phyloP scores from a whole-genome alignment of 2,888 invertebrate genomes.

The Tryphoninae sp. region DNA sequence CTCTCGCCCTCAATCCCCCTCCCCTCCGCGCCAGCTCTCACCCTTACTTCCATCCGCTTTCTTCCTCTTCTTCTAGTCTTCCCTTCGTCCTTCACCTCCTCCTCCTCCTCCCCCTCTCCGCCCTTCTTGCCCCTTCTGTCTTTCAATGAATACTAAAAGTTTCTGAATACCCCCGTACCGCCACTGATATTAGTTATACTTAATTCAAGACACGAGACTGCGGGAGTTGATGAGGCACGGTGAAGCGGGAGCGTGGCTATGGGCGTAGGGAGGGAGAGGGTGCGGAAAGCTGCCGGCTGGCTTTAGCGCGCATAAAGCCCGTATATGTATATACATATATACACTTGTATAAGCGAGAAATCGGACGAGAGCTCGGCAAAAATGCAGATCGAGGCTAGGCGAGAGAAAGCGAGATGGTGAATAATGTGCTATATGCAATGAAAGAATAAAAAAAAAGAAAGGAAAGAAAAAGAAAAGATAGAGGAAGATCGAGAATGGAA shows the following conservation, averaged over 20 bases:
- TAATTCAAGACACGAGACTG: conserved; percentile 78
- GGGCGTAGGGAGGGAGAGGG: conserved; percentile 45
- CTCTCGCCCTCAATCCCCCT: conserved; percentile 44
- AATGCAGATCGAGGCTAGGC: conserved; percentile 25
- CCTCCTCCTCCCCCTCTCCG: conserved; percentile 44
- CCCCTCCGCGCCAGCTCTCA: conserved; percentile 36
- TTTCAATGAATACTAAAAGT: conserved; percentile 80
- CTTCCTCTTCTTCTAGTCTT: conserved; percentile 69
- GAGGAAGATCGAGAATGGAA: conserved; percentile 42
- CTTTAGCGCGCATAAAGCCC: conserved; percentile 30
- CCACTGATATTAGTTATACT: conserved; percentile 80
- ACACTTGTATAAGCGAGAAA: conserved; percentile 30
- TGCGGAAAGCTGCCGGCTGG: conserved; percentile 47
- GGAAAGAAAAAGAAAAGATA: conserved; percentile 55
- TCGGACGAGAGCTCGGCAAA: conserved; percentile 1
- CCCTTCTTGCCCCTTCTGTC: conserved; percentile 60
- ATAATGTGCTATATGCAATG: conserved; percentile 46
- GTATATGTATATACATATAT: conserved; percentile 1
- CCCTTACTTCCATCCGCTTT: conserved; percentile 33
- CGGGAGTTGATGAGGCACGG: conserved; percentile 70
- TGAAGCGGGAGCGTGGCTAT: conserved; percentile 24
- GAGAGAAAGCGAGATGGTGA: conserved; percentile 12
- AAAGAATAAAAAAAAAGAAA: conserved; percentile 57
- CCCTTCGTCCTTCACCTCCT: conserved; percentile 62
- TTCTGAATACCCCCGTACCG: conserved; percentile 74